phyloP scores from a whole-genome alignment of 2,113 vertebrate species.

The Apodemus sylvaticus region DNA sequence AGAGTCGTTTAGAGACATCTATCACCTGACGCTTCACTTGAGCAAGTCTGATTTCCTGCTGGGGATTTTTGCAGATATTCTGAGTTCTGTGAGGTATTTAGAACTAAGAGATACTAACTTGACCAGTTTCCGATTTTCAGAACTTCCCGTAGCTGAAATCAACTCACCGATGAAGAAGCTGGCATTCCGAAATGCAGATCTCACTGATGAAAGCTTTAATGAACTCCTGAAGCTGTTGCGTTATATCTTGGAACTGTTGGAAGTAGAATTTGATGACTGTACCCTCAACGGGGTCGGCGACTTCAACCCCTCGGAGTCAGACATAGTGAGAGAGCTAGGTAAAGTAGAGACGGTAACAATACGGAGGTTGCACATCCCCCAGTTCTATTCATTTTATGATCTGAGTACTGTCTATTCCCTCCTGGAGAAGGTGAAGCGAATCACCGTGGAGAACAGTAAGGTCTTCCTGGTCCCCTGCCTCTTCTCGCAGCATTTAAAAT shows the following conservation, averaged over 20 bases:
- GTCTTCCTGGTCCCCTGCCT: conserved; percentile 85
- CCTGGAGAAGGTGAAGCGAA: conserved; percentile 68
- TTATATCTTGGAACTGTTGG: conserved; percentile 67
- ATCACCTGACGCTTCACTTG: conserved; percentile 78
- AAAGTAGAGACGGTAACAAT: conserved; percentile 71
- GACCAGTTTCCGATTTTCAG: background rate
- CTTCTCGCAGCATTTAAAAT: conserved; percentile 69
- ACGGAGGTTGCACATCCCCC: conserved; percentile 63
- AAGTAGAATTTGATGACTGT: conserved; percentile 79
- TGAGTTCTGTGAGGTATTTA: conserved; percentile 77
- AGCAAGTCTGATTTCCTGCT: conserved; percentile 22
- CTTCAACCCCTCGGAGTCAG: rapidly evolving
- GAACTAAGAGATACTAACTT: conserved; percentile 82
- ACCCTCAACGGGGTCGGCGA: conserved; percentile 75
- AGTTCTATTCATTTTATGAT: conserved; percentile 81
- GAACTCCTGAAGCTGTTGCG: conserved; percentile 11
- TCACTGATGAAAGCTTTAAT: conserved; percentile 65
- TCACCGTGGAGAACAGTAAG: conserved; percentile 83
- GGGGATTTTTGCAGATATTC: conserved; percentile 81
- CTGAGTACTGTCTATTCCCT: conserved; percentile 19
- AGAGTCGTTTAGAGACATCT: conserved; percentile 67
- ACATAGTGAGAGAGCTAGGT: rapidly evolving
- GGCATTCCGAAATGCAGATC: conserved; percentile 67
- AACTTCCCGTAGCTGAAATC: rapidly evolving
- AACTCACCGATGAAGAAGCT: conserved; percentile 72